Base-by-base conservation (phyloP, 2,888 invertebrate genomes). In the Diadegma fenestrale region DNA sequence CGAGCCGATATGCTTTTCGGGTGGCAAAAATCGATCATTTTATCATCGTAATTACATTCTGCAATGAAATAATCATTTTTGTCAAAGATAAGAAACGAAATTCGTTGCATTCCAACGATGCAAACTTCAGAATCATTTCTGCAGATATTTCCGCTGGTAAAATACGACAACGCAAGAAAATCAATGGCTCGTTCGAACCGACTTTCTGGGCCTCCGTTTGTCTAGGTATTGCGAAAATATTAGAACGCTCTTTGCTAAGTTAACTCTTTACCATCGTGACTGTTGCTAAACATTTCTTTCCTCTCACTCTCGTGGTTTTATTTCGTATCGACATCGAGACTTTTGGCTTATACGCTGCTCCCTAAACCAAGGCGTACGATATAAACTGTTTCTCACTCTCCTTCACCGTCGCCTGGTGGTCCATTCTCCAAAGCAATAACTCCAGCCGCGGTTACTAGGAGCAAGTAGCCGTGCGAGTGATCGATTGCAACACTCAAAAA, bases 401-500 rank as follows among this genome's bases (percentile, higher is more conserved):
- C 41, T 61, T 14, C 58, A 64, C 45, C 68, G 43, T 41, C 51
- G 61, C n/a, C 14, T 41, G 54, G 1, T 77, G n/a, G n/a, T 61
- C 71, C 75, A 22, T 82, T 71, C 69, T 51, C 78, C 45, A 17
- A 45, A 43, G 14, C 41, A 51, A 45, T 5, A n/a, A n/a, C n/a
- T n/a, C 66, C 66, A 37, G 26, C 54, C 33, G 33, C 26, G 41
- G 61, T 54, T 54, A 19, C 48, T 33, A 51, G 37, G 48, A 26
- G 73, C 22, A 68, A 69, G 61, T 68, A 73, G 84, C 78, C 78
- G 41, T 61, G 19, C n/a, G 81, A 80, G 51, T n/a, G 43, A 79
- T 58, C 76, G 80, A 82, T 87, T 87, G 87, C 86, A 82, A 86
- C 82, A 86, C 61, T 58, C 37, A 75, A 71, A 86, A 87, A 83